These are phyloP conservation scores for Diceros bicornis DNA, from an alignment of 2,797 vertebrate species.

Conservation along the genomic window DNA sequence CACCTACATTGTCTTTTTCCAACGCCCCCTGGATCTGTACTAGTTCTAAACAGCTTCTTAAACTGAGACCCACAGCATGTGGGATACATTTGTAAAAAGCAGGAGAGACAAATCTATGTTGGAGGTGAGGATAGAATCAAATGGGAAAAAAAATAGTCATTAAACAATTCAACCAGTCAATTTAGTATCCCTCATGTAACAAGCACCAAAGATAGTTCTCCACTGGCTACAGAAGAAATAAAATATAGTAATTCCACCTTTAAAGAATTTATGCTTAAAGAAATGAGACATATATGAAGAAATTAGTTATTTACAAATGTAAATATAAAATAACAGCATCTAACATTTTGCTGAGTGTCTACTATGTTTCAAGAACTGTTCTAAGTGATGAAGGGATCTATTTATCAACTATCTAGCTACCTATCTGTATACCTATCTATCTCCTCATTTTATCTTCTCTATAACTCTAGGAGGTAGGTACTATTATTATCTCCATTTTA, in stretches of 20 bases:
- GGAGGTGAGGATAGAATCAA: background rate
- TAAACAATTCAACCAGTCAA: background rate
- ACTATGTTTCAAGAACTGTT: constrained; percentile 11
- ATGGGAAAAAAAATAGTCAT: background rate
- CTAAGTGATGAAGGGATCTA: background rate
- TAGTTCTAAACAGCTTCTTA: background rate
- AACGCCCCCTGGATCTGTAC: background rate
- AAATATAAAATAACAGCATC: constrained; percentile 31
- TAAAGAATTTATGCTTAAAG: background rate
- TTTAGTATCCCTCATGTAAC: background rate
- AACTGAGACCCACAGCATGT: background rate
- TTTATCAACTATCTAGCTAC: background rate
- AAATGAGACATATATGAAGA: background rate
- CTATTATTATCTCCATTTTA: constrained; percentile 30
- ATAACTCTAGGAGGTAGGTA: background rate
- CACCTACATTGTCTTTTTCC: background rate
- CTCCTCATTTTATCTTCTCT: background rate
- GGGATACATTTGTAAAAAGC: background rate
- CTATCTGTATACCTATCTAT: background rate
- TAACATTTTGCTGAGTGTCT: background rate
- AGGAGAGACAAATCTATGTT: background rate
- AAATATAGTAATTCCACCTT: background rate
- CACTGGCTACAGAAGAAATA: background rate
- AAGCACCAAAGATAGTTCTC: constrained; percentile 2
- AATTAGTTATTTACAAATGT: background rate